phyloP scores from a whole-genome alignment of 92 coral and sea anemone species.

The Anthopleura xanthogrammica region DNA sequence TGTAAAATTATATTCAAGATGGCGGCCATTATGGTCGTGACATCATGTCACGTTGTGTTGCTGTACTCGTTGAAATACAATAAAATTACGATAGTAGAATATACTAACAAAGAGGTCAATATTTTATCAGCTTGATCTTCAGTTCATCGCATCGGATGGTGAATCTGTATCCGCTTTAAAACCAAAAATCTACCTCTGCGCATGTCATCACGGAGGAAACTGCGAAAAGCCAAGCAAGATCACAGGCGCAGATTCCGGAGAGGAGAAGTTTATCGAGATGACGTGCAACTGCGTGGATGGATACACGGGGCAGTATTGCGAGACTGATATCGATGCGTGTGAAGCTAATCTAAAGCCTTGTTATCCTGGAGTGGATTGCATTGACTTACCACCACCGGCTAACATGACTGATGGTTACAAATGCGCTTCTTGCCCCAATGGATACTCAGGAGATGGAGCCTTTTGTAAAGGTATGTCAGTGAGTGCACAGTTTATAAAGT shows the following conservation, averaged over 20 bases:
- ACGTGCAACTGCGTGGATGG: constrained; percentile 63
- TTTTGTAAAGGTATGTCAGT: constrained; percentile 55
- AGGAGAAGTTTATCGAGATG: constrained; percentile 48
- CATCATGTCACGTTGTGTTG: no score
- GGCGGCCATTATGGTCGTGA: no score
- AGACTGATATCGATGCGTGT: constrained; percentile 66
- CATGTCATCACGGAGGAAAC: constrained; percentile 57
- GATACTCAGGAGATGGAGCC: constrained; percentile 64
- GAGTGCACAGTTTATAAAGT: background rate
- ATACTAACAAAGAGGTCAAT: background rate
- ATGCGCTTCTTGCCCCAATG: constrained; percentile 76
- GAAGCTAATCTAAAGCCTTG: constrained; percentile 64
- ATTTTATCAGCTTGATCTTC: constrained; percentile 15
- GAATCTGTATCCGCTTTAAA: constrained; percentile 47
- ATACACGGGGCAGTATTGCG: constrained; percentile 68
- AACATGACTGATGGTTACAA: constrained; percentile 51
- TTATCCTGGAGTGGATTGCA: constrained; percentile 65
- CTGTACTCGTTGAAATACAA: no score
- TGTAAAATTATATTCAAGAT: no score
- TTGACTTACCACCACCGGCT: constrained; percentile 63
- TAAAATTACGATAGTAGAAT: no score
- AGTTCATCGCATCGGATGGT: constrained; percentile 52
- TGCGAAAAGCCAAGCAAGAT: constrained; percentile 33
- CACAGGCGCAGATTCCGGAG: constrained; percentile 34
- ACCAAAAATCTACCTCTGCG: constrained; percentile 70